phyloP scores from a whole-genome alignment of 2,797 vertebrate species.

The Platyrinchus mystaceus region DNA sequence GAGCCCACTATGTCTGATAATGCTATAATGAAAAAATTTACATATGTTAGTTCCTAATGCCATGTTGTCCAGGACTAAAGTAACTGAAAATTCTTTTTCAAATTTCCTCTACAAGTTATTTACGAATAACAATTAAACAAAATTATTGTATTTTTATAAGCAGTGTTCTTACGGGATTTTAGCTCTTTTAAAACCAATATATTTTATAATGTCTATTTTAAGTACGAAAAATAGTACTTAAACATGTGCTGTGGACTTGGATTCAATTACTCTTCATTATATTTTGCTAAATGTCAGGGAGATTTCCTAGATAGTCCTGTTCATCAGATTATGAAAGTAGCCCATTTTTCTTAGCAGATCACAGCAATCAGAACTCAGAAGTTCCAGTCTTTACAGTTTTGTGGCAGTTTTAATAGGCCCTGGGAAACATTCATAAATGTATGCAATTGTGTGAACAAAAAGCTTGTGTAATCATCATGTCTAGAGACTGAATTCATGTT shows the following conservation, averaged over 20 bases:
- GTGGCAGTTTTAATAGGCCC: background rate
- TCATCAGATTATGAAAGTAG: background rate
- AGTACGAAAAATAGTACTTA: background rate
- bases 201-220: background rate
- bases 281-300: background rate
- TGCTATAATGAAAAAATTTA: background rate
- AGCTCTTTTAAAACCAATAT: background rate
- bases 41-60: background rate
- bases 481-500: background rate
- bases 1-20: background rate
- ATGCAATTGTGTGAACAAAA: background rate
- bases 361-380: background rate
- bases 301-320: background rate
- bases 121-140: background rate
- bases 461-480: background rate
- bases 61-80: accelerated
- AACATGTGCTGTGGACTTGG: background rate
- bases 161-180: background rate
- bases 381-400: background rate
- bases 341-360: background rate
- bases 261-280: background rate
- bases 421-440: background rate
- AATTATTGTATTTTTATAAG: background rate
- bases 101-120: background rate
- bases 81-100: background rate